Conservation (phyloP, 2,888 invertebrate species). For the Polietes domitor region DNA sequence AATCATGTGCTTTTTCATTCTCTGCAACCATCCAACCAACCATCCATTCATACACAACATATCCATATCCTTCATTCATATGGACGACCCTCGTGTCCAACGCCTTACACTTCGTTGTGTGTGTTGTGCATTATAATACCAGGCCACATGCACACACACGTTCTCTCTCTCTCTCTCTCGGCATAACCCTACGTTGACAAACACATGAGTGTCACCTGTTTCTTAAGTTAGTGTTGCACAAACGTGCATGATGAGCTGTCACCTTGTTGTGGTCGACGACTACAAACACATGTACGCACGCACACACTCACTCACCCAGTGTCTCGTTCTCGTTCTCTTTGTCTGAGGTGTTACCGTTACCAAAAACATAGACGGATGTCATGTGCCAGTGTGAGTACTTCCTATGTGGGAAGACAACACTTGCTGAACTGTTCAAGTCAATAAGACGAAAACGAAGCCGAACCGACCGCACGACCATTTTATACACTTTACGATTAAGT, state of each 20-base stretch:
- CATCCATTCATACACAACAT: background rate
- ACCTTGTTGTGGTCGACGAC: background rate
- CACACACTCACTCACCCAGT: background rate
- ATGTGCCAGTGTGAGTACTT: background rate
- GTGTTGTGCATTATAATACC: background rate
- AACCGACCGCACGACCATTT: too few relatives aligned
- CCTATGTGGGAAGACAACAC: too few relatives aligned
- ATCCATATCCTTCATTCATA: background rate
- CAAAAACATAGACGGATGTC: background rate
- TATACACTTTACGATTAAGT: too few relatives aligned
- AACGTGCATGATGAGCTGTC: background rate
- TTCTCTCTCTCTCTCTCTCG: background rate
- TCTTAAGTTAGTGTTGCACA: background rate
- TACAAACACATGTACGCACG: background rate
- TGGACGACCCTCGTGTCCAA: background rate
- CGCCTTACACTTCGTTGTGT: background rate
- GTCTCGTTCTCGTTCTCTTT: too few relatives aligned
- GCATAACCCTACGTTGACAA: background rate
- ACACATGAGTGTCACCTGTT: background rate
- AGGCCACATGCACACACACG: background rate
- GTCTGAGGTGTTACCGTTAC: background rate
- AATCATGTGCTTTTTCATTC: conserved; percentile 13
- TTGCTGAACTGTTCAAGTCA: too few relatives aligned
- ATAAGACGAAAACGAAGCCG: too few relatives aligned
- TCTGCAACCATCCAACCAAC: background rate